Percentiles rank a stretch among this genome's conserved stretches.
Evolutionary conservation across 2,113 vertebrate species (phyloP).

Genomic region (Otus sunia): DNA sequence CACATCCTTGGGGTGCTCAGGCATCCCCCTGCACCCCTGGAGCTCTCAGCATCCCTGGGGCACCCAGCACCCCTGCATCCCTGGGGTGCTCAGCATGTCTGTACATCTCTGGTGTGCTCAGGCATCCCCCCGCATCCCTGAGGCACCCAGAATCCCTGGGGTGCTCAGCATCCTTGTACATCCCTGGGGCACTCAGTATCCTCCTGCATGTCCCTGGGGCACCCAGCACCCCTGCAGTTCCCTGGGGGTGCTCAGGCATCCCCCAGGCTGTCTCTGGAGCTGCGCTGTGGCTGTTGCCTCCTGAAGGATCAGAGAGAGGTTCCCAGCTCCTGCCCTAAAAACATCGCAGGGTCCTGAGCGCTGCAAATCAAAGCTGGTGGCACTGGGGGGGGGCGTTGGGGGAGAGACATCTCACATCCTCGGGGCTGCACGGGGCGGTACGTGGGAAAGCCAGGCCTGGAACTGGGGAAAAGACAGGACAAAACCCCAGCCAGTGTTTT

Average conservation of each 20-base stretch:
- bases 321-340: not conserved
- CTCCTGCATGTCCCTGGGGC: not conserved
- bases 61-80: not conserved
- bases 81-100: not conserved
- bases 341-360: rapidly evolving
- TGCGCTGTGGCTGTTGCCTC: rapidly evolving
- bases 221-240: not conserved
- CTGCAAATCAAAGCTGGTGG: not conserved
- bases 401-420: rapidly evolving
- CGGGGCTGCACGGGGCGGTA: not conserved
- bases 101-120: not conserved
- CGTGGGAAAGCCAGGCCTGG: not conserved
- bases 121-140: too few species aligned
- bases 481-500: not conserved
- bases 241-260: not conserved
- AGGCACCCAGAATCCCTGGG: too few species aligned
- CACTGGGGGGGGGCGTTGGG: rapidly evolving
- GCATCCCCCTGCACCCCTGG: not conserved
- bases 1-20: not conserved
- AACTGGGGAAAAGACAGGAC: not conserved
- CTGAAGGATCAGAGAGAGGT: not conserved
- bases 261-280: not conserved
- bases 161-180: too few species aligned
- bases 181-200: not conserved
- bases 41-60: not conserved